Evolutionary conservation across 2,888 invertebrate genomes (phyloP).

Genomic region (Druceiella hillmani): DNA sequence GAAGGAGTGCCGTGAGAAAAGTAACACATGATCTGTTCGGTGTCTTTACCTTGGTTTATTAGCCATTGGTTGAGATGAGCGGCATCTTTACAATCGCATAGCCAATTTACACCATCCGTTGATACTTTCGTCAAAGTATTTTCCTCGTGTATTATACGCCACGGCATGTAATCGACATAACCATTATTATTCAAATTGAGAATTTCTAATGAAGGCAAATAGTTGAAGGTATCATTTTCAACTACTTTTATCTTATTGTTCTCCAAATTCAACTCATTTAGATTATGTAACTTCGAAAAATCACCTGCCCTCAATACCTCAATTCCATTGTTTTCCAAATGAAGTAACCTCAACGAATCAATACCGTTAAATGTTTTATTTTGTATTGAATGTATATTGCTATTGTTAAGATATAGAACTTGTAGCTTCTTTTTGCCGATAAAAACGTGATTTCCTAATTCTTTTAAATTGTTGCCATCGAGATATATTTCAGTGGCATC

Average conservation of each 20-base stretch:
- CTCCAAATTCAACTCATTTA: constrained; percentile 71
- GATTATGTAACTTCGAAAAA: constrained; percentile 67
- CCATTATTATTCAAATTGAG: constrained; percentile 72
- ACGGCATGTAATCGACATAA: constrained; percentile 71
- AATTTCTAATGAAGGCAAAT: constrained; percentile 65
- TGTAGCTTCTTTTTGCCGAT: constrained; percentile 79
- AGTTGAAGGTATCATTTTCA: constrained; percentile 70
- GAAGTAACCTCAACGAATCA: constrained; percentile 64
- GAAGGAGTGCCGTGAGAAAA: constrained; percentile 49
- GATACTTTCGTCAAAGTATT: constrained; percentile 63
- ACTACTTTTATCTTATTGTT: constrained; percentile 70
- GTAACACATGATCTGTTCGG: constrained; percentile 62
- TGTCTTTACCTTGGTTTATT: constrained; percentile 59
- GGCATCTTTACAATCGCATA: constrained; percentile 72
- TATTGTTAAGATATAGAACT: constrained; percentile 72
- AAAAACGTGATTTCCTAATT: constrained; percentile 79
- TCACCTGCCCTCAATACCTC: constrained; percentile 69
- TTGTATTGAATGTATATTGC: constrained; percentile 68
- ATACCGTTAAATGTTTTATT: constrained; percentile 81
- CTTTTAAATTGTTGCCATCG: constrained; percentile 74
- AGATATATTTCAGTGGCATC: constrained; percentile 84
- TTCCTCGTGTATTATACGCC: constrained; percentile 61
- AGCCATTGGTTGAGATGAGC: constrained; percentile 66
- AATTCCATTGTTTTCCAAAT: constrained; percentile 71
- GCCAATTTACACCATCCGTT: constrained; percentile 76